Percentiles rank a stretch among this genome's conserved stretches.
phyloP scores from a whole-genome alignment of 2,113 vertebrate genomes.

The Canis aureus region DNA sequence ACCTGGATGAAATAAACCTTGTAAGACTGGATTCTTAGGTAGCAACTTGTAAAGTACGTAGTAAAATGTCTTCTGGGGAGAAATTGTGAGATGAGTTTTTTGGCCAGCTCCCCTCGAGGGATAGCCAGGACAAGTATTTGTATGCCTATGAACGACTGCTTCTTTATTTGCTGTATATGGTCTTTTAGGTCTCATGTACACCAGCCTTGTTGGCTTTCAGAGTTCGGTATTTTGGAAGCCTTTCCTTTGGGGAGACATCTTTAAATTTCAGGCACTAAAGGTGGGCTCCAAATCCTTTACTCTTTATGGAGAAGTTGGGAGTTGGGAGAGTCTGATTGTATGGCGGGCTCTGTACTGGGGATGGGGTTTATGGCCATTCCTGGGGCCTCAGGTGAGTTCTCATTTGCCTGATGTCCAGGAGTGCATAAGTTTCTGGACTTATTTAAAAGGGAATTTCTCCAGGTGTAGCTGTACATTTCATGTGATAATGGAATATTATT shows the following conservation, averaged over 20 bases:
- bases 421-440: background rate
- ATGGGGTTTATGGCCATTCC: background rate
- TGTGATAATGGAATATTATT: background rate
- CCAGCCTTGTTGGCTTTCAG: background rate
- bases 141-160: background rate
- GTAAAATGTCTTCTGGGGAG: background rate
- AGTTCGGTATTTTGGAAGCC: background rate
- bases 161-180: background rate
- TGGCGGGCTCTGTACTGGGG: background rate
- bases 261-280: background rate
- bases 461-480: background rate
- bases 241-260: background rate
- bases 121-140: background rate
- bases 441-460: background rate
- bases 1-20: background rate
- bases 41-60: background rate
- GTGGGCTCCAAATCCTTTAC: background rate
- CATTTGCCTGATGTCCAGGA: background rate
- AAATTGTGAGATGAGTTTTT: background rate
- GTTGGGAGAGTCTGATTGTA: background rate
- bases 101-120: background rate
- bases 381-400: background rate
- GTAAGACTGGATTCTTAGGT: background rate
- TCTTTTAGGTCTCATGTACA: background rate
- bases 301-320: background rate